Evolutionary conservation across 2,888 invertebrate species (phyloP).

Genomic region (Drosophila peninsularis): DNA sequence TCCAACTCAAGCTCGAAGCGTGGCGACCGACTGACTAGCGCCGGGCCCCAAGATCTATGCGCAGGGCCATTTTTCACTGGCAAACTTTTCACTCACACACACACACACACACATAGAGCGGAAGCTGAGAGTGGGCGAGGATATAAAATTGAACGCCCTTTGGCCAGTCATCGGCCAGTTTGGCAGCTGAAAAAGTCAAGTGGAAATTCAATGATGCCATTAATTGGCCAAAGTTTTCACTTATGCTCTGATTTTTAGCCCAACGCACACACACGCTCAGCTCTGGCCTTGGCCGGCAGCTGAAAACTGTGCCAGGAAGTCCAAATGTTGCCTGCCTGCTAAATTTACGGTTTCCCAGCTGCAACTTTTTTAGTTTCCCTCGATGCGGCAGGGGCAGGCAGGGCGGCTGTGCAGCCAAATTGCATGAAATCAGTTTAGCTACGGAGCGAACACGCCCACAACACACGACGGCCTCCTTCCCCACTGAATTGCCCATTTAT

Average conservation of each 20-base stretch:
- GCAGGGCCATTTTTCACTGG: slow-evolving; percentile 75
- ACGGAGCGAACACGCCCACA: slow-evolving; percentile 38
- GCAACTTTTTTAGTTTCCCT: slow-evolving; percentile 59
- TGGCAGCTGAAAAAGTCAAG: slow-evolving; percentile 80
- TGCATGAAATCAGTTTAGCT: slow-evolving; percentile 78
- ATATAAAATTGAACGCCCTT: slow-evolving; percentile 79
- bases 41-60: slow-evolving; percentile 62
- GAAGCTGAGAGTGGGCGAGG: slow-evolving; percentile 25
- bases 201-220: slow-evolving; percentile 82
- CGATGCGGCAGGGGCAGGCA: neutral
- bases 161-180: slow-evolving; percentile 79
- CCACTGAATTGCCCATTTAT: slow-evolving; percentile 62
- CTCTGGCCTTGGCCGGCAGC: slow-evolving; percentile 56
- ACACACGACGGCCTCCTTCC: slow-evolving; percentile 14
- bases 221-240: slow-evolving; percentile 82
- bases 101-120: slow-evolving; percentile 17
- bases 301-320: slow-evolving; percentile 76
- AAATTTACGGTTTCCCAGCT: slow-evolving; percentile 72
- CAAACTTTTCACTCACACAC: slow-evolving; percentile 66
- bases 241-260: slow-evolving; percentile 78
- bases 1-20: slow-evolving; percentile 55
- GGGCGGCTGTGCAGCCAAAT: slow-evolving; percentile 74
- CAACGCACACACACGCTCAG: slow-evolving; percentile 2
- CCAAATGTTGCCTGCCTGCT: slow-evolving; percentile 71
- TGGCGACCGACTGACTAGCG: slow-evolving; percentile 46